Evolutionary conservation across 2,888 invertebrate species (phyloP), one percentile per base, ranked within the genome.

Genomic region (Zelleria hepariella): DNA sequence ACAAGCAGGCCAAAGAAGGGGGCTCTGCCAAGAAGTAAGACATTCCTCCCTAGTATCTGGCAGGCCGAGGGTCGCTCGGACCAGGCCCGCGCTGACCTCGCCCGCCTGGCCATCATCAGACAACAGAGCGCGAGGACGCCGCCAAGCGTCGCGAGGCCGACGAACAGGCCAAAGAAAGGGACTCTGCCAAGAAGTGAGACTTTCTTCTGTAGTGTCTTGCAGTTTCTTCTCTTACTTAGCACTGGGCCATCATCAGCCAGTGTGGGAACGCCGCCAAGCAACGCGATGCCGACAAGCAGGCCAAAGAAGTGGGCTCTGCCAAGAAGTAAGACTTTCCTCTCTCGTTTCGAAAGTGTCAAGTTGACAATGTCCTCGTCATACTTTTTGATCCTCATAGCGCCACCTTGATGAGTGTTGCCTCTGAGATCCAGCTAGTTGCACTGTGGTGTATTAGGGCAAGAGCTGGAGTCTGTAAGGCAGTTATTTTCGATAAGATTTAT

Each of bases 1-100:
- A 98, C 66, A 93, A 92, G 70, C 93, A 93, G 86, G 91, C 93
- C 78, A 89, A 89, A 77, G 89, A 89, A 18, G 87, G 86, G 20
- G 53, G 6, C 47, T 53, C 52, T 10, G 25, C 77, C 26, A 84
- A 91, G 66, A 82, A 80, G 59, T 42, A 15, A 42, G 32, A 15
- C 10, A 2, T 5, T 15, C 10, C 32, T 42, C 15, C 32, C 15
- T 42, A n/a, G n/a, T n/a, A n/a, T n/a, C n/a, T n/a, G n/a, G 52
- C 98, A 98, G 73, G 95, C 96, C 0, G 96, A 96, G 66, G 98
- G 98, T 52, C 97, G 97, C 82, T 98, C 98, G 0, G 97, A 97
- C 24, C 97, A 98, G 76, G 98, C 98, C 0, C 92, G 96, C 59
- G 96, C 98, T 0, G 99, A 99, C 86, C 88, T 99, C 32, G 98